Conservation (phyloP, 2,888 invertebrate genomes). For the Eustalomyia histrio region DNA sequence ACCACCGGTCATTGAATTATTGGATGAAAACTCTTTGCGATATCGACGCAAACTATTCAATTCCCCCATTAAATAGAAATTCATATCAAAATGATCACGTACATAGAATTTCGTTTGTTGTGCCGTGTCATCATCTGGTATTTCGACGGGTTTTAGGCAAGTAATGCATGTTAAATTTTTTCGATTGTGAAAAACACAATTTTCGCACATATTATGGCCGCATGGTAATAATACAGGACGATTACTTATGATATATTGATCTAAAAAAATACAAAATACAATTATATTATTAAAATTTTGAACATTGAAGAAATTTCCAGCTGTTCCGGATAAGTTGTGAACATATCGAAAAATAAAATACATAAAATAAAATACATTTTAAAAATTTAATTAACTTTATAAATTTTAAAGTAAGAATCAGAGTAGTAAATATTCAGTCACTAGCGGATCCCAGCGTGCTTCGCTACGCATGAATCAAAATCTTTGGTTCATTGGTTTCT, state of each 20-base stretch:
- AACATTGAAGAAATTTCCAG: no score
- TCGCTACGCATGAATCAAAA: no score
- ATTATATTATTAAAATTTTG: no score
- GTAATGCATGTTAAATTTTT: constrained; percentile 70
- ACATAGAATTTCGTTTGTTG: constrained; percentile 61
- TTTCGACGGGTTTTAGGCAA: constrained; percentile 67
- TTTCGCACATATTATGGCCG: constrained; percentile 85
- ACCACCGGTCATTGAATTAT: constrained; percentile 55
- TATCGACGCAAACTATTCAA: constrained; percentile 64
- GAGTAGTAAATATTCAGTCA: no score
- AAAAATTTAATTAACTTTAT: no score
- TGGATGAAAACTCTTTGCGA: constrained; percentile 64
- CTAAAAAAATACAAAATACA: constrained; percentile 26
- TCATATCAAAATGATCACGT: constrained; percentile 71
- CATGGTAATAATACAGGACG: constrained; percentile 84
- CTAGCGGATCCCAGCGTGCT: no score
- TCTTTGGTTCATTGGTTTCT: no score
- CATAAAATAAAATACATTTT: no score
- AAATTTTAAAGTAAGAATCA: no score
- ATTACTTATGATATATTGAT: constrained; percentile 65
- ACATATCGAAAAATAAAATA: no score
- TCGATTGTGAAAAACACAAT: constrained; percentile 80
- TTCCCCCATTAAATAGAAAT: constrained; percentile 73
- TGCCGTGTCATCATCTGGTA: constrained; percentile 7
- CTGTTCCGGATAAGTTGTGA: no score